Evolutionary conservation across 2,888 invertebrate genomes (phyloP), one percentile per base, ranked within the genome.

Genomic region (Zygothrica quintamaculata): DNA sequence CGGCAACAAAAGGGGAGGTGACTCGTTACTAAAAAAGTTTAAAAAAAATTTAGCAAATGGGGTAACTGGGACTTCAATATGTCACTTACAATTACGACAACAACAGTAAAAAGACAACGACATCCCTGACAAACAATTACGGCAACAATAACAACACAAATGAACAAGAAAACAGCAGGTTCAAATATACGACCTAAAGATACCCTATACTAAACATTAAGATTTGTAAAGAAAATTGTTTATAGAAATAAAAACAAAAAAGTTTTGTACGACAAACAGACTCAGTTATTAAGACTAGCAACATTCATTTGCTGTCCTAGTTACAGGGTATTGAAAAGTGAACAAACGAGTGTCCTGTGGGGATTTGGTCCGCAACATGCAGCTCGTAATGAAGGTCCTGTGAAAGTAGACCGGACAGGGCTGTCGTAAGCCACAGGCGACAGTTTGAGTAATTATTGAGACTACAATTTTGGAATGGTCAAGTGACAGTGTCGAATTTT

Each of bases 401-500:
- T 44, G 55, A 44, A 42, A 39, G 36, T 16, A 39, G 31, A 16
- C 18, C 3, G 4, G 16, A 11, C 31, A 44, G 31, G 7, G 7
- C 6, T 11, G 51, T 8, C 16, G 70, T 53, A 64, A 62, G 74
- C 78, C 81, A 69, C 61, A 78, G 81, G 78, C 87, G 82, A 82
- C 87, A 84, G 70, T 87, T 82, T 82, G 87, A 82, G 82, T 82
- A 82, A 82, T 82, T 87, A 82, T 82, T 71, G 85, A 65, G 85
- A 69, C 76, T 84, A 81, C 78, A 80, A 60, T 65, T 79, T 77
- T 65, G 69, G 65, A 65, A 57, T 71, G 74, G 57, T 59, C 62
- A 59, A 42, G n/a, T 34, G 74, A 43, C 56, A 65, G 42, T 59
- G 64, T 61, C 48, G 31, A 52, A 50, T 43, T 67, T 72, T n/a